phyloP scores from a whole-genome alignment of 2,888 invertebrate species.

The Gerris lacustris region DNA sequence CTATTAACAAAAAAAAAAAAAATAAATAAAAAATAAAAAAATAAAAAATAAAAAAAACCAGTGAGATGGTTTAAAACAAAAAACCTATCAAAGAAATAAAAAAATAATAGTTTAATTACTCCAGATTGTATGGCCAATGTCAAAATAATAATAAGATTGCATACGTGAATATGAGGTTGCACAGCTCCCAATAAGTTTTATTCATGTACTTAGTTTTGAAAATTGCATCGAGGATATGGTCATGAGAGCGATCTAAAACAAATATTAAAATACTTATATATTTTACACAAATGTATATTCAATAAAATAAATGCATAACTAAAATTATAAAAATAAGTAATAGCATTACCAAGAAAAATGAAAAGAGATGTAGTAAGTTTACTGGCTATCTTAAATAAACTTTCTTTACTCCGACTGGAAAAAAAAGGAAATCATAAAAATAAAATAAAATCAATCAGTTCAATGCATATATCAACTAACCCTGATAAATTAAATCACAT shows the following conservation, averaged over 20 bases:
- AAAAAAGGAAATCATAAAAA: slow-evolving; percentile 11
- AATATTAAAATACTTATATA: not conserved
- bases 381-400: slow-evolving; percentile 25
- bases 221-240: slow-evolving; percentile 31
- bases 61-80: too few species aligned
- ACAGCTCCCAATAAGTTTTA: slow-evolving; percentile 27
- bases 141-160: not conserved
- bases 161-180: slow-evolving; percentile 28
- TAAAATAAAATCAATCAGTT: not conserved
- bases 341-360: slow-evolving; percentile 26
- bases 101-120: too few species aligned
- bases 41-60: too few species aligned
- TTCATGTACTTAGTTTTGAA: slow-evolving; percentile 29
- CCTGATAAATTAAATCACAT: too few species aligned
- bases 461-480: too few species aligned
- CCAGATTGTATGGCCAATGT: too few species aligned
- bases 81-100: too few species aligned
- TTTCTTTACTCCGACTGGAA: slow-evolving; percentile 27
- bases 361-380: slow-evolving; percentile 28
- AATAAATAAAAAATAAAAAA: too few species aligned
- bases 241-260: slow-evolving; percentile 29
- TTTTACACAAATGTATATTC: not conserved
- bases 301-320: slow-evolving; percentile 10
- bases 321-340: slow-evolving; percentile 12
- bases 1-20: too few species aligned